These are phyloP conservation scores for Chrosomus eos DNA, from an alignment of 2,797 vertebrate genomes.

Conservation along the genomic window DNA sequence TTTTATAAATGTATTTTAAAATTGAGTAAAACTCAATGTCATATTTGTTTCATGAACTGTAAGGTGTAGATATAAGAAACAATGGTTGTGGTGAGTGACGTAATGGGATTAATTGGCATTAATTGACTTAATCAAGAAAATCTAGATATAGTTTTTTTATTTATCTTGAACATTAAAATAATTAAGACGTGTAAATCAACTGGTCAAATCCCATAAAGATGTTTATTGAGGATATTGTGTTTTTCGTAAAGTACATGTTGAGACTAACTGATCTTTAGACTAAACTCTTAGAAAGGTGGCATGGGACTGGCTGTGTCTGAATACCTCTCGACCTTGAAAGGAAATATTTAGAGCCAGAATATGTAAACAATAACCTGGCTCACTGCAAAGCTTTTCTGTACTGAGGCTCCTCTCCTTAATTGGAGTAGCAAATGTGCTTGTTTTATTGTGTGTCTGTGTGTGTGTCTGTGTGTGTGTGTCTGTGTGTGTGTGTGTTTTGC, in stretches of 20 bases:
- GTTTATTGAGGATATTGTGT: not conserved
- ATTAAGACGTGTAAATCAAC: not conserved
- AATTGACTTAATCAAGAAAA: not conserved
- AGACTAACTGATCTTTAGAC: constrained; percentile 11
- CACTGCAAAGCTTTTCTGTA: constrained; percentile 24
- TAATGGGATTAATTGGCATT: not conserved
- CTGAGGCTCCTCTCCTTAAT: constrained; percentile 45
- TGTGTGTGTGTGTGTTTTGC: no score
- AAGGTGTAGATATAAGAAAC: not conserved
- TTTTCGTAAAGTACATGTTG: not conserved
- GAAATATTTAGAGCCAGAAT: constrained; percentile 49
- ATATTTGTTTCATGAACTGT: not conserved
- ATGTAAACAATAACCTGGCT: constrained; percentile 52
- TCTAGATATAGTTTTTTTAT: not conserved
- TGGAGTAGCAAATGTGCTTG: constrained; percentile 29
- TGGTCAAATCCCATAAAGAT: not conserved
- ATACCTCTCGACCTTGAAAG: constrained; percentile 37
- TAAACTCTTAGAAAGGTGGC: constrained; percentile 22
- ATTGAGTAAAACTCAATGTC: no score
- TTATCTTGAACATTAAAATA: not conserved
- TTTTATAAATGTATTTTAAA: not conserved
- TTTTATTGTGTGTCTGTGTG: not conserved
- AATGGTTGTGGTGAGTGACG: not conserved
- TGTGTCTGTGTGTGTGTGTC: not conserved
- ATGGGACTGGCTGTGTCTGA: not conserved